Evolutionary conservation across 2,797 vertebrate species (phyloP), one percentile per base, ranked within the genome.

Genomic region (Mus caroli): DNA sequence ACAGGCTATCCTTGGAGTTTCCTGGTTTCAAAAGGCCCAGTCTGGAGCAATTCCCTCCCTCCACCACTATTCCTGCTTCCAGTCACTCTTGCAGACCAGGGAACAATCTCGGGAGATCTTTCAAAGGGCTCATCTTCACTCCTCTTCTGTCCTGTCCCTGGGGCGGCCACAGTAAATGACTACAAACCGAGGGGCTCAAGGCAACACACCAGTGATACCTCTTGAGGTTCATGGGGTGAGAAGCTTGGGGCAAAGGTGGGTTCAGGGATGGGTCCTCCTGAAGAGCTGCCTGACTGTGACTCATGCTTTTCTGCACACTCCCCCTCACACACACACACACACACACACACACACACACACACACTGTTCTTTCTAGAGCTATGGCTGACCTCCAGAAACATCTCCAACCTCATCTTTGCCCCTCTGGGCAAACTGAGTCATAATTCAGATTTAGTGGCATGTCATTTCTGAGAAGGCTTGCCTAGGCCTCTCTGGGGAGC

Each of bases 71-170:
- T 67, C 52, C 60, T 46, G 9, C 60, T 78, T 82, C 50, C 60
- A 54, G 2, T 28, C 52, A 13, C 88, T 46, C 58, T 14, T 79
- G 34, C 50, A 89, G 95, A 87, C 95, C 96, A 46, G 90, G 28
- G 73, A 93, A 76, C 88, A 86, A 90, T 71, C 91, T 75, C 20
- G 73, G 79, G 93, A 83, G n/a, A n/a, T 31, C 96, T 95, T 97
- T 76, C 96, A 95, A 67, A 97, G 56, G 15, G 67, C 78, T 24
- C 89, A 94, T 50, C 40, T 71, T 31, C n/a, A 52, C 20, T n/a
- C 31, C 12, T n/a, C 4, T 73, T n/a, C 52, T 54, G 52, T 54
- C 19, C 22, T 7, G 60, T 83, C 78, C 40, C 69, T 77, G 14
- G 3, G 31, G 10, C 0, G 3, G 7, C 60, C 86, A 28, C 64